Conservation (phyloP, 64 coral and sea anemone genomes). For the Trachythela sp. region DNA sequence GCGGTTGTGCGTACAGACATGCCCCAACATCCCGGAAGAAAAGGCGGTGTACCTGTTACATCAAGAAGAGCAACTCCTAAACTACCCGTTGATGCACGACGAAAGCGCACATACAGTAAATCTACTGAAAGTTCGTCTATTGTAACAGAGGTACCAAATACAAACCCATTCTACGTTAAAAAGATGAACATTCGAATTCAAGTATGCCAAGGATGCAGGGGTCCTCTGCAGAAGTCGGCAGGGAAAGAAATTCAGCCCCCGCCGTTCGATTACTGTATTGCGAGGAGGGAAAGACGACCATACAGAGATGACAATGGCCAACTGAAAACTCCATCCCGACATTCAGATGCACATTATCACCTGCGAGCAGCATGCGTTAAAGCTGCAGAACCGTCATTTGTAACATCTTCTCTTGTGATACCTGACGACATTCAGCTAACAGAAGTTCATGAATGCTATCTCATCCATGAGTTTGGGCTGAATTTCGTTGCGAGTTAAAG, state of each 20-base stretch:
- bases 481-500: neutral
- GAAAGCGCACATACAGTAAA: slow-evolving; percentile 1
- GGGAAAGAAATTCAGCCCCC: neutral
- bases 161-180: neutral
- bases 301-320: neutral
- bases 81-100: slow-evolving; percentile 5
- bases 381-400: slow-evolving; percentile 34
- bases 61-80: slow-evolving; percentile 28
- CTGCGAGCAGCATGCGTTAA: slow-evolving; percentile 1
- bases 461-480: neutral
- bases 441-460: neutral
- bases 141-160: neutral
- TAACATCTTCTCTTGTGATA: neutral
- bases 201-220: neutral
- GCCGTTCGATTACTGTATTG: neutral
- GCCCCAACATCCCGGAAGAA: slow-evolving; percentile 33
- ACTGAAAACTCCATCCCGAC: neutral
- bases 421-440: neutral
- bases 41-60: slow-evolving; percentile 36
- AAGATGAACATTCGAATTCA: neutral
- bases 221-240: neutral
- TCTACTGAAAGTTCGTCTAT: neutral
- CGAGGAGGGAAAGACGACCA: neutral
- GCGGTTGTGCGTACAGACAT: slow-evolving; percentile 26
- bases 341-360: slow-evolving; percentile 29